phyloP scores from a whole-genome alignment of 92 coral and sea anemone genomes.

The Actinostola sp. region DNA sequence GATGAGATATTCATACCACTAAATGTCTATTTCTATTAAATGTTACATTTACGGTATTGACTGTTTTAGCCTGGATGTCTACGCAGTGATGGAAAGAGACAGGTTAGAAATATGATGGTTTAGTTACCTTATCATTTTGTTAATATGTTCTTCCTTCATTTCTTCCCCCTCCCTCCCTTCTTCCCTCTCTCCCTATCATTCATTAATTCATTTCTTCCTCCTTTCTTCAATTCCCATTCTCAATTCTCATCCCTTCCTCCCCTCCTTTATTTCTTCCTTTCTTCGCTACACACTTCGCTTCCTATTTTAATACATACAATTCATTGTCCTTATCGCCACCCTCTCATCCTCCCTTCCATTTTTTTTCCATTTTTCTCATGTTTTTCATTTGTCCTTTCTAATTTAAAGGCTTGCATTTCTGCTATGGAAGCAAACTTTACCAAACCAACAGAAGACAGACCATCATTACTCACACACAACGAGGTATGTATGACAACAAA shows the following conservation, averaged over 20 bases:
- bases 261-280: too few species aligned
- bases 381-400: background rate
- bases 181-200: too few species aligned
- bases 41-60: background rate
- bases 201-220: too few species aligned
- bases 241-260: too few species aligned
- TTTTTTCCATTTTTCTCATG: background rate
- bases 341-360: too few species aligned
- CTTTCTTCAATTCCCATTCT: too few species aligned
- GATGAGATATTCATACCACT: too few species aligned
- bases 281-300: too few species aligned
- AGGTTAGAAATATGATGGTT: too few species aligned
- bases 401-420: constrained; percentile 75
- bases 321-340: too few species aligned
- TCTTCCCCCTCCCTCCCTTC: background rate
- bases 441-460: constrained; percentile 79
- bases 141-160: background rate
- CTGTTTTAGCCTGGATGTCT: constrained; percentile 89
- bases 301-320: too few species aligned
- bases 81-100: constrained; percentile 86
- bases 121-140: too few species aligned
- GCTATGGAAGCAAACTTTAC: constrained; percentile 99
- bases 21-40: background rate
- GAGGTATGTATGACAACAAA: constrained; percentile 59
- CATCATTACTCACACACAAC: constrained; percentile 85